Conservation (phyloP, 1,140 invertebrate species). For the Pissodes strobi region DNA sequence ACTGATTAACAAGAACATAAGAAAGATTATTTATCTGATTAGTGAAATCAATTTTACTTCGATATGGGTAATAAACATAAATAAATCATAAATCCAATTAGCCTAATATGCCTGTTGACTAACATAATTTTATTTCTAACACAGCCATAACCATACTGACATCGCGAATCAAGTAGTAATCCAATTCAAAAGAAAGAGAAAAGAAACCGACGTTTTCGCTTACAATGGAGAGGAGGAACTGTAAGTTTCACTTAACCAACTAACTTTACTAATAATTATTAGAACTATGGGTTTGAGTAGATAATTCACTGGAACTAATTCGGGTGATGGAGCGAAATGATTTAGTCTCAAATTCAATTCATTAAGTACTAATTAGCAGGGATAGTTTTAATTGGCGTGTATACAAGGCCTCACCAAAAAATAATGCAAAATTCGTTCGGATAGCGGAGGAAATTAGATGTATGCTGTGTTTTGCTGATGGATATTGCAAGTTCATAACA, state of each 20-base stretch:
- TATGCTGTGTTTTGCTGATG: too few relatives aligned
- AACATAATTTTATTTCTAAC: conserved; percentile 38
- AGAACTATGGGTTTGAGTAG: conserved; percentile 27
- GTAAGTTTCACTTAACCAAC: conserved; percentile 42
- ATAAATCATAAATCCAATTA: too few relatives aligned
- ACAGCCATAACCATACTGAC: conserved; percentile 39
- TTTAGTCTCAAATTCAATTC: conserved; percentile 22
- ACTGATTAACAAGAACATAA: too few relatives aligned
- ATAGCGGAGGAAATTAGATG: too few relatives aligned
- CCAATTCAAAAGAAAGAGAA: conserved; percentile 38
- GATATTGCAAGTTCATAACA: too few relatives aligned
- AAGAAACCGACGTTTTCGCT: conserved; percentile 44
- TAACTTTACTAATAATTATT: conserved; percentile 27
- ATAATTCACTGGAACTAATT: conserved; percentile 30
- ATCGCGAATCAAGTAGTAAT: conserved; percentile 39
- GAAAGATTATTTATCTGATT: too few relatives aligned
- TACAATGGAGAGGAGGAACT: conserved; percentile 41
- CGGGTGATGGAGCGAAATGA: conserved; percentile 23
- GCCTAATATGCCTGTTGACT: too few relatives aligned
- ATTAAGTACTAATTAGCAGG: conserved; percentile 20
- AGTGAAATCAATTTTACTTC: too few relatives aligned
- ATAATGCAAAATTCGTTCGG: too few relatives aligned
- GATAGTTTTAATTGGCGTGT: conserved; percentile 11
- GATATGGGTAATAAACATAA: too few relatives aligned
- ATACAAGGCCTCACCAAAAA: too few relatives aligned